Conservation (phyloP, 2,113 vertebrate species). For the Misgurnus anguillicaudatus region DNA sequence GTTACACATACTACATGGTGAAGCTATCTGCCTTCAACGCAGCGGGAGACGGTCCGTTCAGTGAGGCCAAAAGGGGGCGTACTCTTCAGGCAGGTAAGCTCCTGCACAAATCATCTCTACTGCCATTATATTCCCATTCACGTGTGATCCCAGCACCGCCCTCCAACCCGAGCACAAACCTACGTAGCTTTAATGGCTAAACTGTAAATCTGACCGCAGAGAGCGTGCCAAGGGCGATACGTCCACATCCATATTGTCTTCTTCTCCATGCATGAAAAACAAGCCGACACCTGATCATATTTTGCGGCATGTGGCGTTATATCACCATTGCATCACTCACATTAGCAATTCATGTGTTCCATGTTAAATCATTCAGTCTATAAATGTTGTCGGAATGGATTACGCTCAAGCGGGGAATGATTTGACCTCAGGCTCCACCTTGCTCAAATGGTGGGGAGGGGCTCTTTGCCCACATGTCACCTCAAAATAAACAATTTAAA, state of each 20-base stretch:
- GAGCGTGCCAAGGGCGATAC: neutral
- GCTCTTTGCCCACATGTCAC: constrained; percentile 31
- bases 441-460: constrained; percentile 6
- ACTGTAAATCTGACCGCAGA: constrained; percentile 15
- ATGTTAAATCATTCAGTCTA: constrained; percentile 38
- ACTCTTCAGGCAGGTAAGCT: constrained; percentile 86
- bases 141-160: neutral
- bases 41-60: constrained; percentile 87
- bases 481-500: constrained; percentile 30
- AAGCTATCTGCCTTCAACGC: constrained; percentile 91
- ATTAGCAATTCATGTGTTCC: constrained; percentile 45
- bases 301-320: constrained; percentile 2
- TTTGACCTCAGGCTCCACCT: constrained; percentile 46
- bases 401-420: constrained; percentile 20
- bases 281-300: constrained; percentile 27
- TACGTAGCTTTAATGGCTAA: constrained; percentile 15
- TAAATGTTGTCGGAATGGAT: constrained; percentile 40
- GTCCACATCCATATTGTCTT: neutral
- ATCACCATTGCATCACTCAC: constrained; percentile 26
- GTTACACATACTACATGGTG: constrained; percentile 86
- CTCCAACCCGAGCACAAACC: constrained; percentile 1
- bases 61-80: constrained; percentile 80
- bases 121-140: neutral
- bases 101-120: neutral
- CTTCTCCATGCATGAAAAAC: constrained; percentile 26